Evolutionary conservation across 2,888 invertebrate genomes (phyloP).

Genomic region (Eupithecia insigniata): DNA sequence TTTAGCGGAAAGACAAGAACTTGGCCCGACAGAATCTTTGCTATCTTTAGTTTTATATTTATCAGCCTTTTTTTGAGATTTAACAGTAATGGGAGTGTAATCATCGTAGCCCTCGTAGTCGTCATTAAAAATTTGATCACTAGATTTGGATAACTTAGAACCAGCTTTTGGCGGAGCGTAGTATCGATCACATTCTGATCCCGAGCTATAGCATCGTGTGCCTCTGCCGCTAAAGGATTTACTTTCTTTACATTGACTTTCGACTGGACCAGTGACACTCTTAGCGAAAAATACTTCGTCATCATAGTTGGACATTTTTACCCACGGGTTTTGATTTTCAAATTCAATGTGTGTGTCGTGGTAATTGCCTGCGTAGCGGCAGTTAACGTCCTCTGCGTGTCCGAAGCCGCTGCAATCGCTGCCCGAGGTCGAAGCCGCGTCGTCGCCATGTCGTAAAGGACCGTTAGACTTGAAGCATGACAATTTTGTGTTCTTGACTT

Average conservation of each 20-base stretch:
- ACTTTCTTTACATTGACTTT: slow-evolving; percentile 71
- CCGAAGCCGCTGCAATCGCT: slow-evolving; percentile 82
- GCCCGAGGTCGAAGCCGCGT: slow-evolving; percentile 80
- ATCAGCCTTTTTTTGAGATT: slow-evolving; percentile 80
- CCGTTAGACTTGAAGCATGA: slow-evolving; percentile 87
- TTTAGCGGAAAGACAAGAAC: slow-evolving; percentile 88
- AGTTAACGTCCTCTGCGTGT: slow-evolving; percentile 73
- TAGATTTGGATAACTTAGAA: slow-evolving; percentile 79
- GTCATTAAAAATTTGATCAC: slow-evolving; percentile 83
- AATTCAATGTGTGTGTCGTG: slow-evolving; percentile 74
- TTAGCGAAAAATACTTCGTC: slow-evolving; percentile 80
- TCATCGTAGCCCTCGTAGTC: slow-evolving; percentile 74
- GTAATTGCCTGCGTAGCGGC: slow-evolving; percentile 69
- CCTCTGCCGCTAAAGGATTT: slow-evolving; percentile 74
- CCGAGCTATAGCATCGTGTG: slow-evolving; percentile 79
- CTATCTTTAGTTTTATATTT: slow-evolving; percentile 75
- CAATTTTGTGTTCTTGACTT: slow-evolving; percentile 88
- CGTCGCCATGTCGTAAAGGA: slow-evolving; percentile 78
- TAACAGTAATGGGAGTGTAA: slow-evolving; percentile 59
- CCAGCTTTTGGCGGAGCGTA: slow-evolving; percentile 76
- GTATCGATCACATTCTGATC: slow-evolving; percentile 80
- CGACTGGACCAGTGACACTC: slow-evolving; percentile 67
- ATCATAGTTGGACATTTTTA: slow-evolving; percentile 77
- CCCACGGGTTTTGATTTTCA: slow-evolving; percentile 81
- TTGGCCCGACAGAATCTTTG: slow-evolving; percentile 80